Conservation (phyloP, 2,797 vertebrate species). For the Choloepus didactylus region DNA sequence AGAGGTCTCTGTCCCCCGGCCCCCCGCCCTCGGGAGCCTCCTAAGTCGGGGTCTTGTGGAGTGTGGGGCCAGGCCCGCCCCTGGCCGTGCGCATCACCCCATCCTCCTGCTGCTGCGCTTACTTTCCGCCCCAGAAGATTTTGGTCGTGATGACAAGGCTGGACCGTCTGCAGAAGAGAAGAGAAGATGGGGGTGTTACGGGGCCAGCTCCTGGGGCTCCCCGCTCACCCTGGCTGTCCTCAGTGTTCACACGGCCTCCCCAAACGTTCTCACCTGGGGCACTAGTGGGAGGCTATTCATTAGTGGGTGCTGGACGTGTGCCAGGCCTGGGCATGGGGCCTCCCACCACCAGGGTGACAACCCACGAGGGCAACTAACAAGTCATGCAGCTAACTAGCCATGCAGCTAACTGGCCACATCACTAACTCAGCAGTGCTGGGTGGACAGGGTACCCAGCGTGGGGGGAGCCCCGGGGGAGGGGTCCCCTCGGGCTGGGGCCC, state of each 20-base stretch:
- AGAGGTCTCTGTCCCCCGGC: neutral
- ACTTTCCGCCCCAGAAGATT: conserved; percentile 99
- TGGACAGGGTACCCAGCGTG: neutral
- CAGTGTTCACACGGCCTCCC: neutral
- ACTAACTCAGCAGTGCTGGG: rapidly evolving
- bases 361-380: neutral
- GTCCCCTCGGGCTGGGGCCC: rapidly evolving
- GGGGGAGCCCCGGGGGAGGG: neutral
- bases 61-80: rapidly evolving
- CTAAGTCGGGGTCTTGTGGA: rapidly evolving
- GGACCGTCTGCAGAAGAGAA: conserved; percentile 92
- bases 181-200: neutral
- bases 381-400: neutral
- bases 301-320: neutral
- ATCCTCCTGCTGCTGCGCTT: conserved; percentile 84
- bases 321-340: neutral
- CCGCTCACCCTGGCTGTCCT: rapidly evolving
- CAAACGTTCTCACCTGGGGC: neutral
- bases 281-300: too few relatives aligned
- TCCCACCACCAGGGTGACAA: neutral
- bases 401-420: rapidly evolving
- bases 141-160: conserved; percentile 99
- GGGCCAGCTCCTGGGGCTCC: rapidly evolving
- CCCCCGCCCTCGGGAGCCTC: neutral
- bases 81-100: rapidly evolving